A percentile compares a stretch with the other conserved stretches of the same genome.
Evolutionary conservation across 2,113 vertebrate species (phyloP).

Genomic region (Alosa alosa): DNA sequence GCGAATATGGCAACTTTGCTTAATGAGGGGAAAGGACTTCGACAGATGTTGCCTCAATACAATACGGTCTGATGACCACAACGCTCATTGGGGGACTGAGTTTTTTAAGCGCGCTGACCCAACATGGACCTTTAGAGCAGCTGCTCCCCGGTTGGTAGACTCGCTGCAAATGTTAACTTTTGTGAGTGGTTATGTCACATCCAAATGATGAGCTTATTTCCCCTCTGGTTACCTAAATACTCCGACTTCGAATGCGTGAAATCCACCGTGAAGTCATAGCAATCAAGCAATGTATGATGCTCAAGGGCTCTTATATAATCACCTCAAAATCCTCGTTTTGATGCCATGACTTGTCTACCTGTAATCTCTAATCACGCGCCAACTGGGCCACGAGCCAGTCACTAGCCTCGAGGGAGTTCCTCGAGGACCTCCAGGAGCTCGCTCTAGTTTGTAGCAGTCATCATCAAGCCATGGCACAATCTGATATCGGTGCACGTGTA

Average conservation of each 20-base stretch:
- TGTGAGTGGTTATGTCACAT: neutral
- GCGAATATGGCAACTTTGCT: neutral
- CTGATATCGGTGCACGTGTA: constrained; percentile 58
- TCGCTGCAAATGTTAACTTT: neutral
- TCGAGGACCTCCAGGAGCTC: neutral
- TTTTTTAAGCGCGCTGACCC: neutral
- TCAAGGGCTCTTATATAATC: neutral
- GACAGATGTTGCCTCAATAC: neutral
- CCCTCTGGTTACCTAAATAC: neutral
- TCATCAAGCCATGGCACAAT: constrained; percentile 54
- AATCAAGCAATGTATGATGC: neutral
- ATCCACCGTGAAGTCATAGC: neutral
- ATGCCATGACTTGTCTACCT: neutral
- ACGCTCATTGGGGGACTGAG: neutral
- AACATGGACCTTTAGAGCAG: neutral
- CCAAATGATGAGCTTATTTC: neutral
- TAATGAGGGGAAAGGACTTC: neutral
- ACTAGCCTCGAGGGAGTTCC: neutral
- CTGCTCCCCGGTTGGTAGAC: neutral
- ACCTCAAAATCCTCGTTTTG: neutral
- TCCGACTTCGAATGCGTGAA: neutral
- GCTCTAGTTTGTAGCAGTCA: neutral
- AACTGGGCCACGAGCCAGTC: neutral
- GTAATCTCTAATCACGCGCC: neutral
- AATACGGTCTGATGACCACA: neutral